Evolutionary conservation across 1,140 invertebrate species (phyloP), one percentile per base, ranked within the genome.

Genomic region (Rhagoletis pomonella): DNA sequence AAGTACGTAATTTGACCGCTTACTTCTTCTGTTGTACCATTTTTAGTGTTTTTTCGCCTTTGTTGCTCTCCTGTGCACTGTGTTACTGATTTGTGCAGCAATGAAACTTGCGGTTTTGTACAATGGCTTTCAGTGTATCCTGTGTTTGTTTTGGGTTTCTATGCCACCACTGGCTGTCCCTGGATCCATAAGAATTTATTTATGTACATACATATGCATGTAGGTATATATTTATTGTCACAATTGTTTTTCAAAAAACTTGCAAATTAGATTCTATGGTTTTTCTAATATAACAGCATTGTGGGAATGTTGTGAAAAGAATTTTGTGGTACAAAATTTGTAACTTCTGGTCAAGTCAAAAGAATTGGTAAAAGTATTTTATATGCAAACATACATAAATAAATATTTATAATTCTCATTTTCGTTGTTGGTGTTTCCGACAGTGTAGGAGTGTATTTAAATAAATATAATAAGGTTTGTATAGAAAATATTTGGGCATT

Each of bases 211-310:
- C 12, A 59, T 59, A 59, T 59, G 12, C 58, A 12, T 7, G 60
- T 14, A 62, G 50, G 50, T 55, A 55, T 3, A 55, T 14, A 5
- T 62, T 62, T 50, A 81, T 50, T 81, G 50, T 81, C 73, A 81
- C 73, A 81, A 81, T 81, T 81, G 73, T 81, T 81, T 81, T 47
- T 81, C 47, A 50, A 81, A 81, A 55, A 55, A 81, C 47, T 81
- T 81, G 73, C 19, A 81, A 81, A 81, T 81, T 81, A 81, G 73
- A 81, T 81, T 81, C 55, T 81, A 81, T 81, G n/a, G 73, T 81
- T 81, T 81, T 55, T 50, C 73, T 7, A 55, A 58, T 47, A 81
- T 55, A 81, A 55, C 67, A 73, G 19, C 17, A 81, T 58, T 81
- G 73, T 77, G 47, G 10, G 55, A 55, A 47, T 81, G 17, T 55